Conservation (phyloP, 2,888 invertebrate genomes). For the Dryomyza anilis region DNA sequence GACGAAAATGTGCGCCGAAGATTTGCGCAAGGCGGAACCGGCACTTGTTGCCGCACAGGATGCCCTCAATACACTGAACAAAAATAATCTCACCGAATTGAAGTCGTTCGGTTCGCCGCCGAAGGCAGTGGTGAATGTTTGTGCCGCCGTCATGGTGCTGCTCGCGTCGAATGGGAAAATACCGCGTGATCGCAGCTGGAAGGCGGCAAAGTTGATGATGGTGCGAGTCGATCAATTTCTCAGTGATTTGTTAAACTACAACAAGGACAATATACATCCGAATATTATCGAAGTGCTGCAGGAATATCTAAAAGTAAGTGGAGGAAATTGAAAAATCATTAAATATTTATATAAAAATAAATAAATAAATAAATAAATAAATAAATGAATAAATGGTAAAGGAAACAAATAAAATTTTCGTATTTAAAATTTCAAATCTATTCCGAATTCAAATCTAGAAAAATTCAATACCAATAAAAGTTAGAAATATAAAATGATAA, state of each 20-base stretch:
- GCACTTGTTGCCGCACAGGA: constrained; percentile 84
- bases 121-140: constrained; percentile 84
- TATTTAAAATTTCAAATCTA: too few relatives aligned
- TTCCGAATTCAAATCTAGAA: too few relatives aligned
- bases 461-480: too few relatives aligned
- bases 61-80: constrained; percentile 86
- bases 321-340: neutral
- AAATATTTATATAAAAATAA: too few relatives aligned
- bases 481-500: too few relatives aligned
- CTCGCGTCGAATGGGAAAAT: constrained; percentile 83
- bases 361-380: too few relatives aligned
- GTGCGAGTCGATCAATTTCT: constrained; percentile 88
- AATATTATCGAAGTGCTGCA: constrained; percentile 79
- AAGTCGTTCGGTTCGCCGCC: constrained; percentile 96
- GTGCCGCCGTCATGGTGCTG: constrained; percentile 86
- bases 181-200: constrained; percentile 92
- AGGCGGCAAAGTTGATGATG: constrained; percentile 90
- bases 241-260: constrained; percentile 81
- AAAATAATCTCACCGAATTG: constrained; percentile 91
- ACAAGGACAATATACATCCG: constrained; percentile 91
- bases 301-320: constrained; percentile 56
- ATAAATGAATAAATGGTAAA: too few relatives aligned
- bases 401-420: too few relatives aligned
- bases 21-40: constrained; percentile 90
- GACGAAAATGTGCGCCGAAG: constrained; percentile 85